Evolutionary conservation across 2,797 vertebrate genomes (phyloP), one percentile per base, ranked within the genome.

Genomic region (Notolepis coatsorum): DNA sequence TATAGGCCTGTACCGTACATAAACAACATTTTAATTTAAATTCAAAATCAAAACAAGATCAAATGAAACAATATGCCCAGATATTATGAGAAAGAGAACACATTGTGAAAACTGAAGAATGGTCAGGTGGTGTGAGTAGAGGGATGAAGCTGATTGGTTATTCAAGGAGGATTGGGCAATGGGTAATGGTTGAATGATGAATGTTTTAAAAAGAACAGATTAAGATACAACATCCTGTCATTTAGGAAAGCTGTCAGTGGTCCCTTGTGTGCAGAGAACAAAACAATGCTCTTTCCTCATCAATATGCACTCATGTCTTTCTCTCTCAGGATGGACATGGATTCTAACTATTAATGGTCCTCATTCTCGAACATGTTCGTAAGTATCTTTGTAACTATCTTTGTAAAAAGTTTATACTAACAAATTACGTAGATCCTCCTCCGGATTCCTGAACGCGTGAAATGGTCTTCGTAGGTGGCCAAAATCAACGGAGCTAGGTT

Each of bases 141-240:
- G 49, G 28, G 39, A 61, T 68, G 61, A 70, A 31, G 9, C 62
- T 37, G 42, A 59, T 21, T 56, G 41, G 62, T 79, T 71, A 71
- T 23, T 54, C 43, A 46, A 71, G 58, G 78, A 68, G 5, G 27
- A 61, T 24, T 37, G 39, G 35, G 39, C 48, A 53, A 68, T 65
- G 21, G 48, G 53, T 67, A 25, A 66, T 42, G 68, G 61, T 47
- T 43, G 42, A 49, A 61, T 18, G 59, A 80, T 71, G 51, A 58
- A 77, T 37, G 41, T 68, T 53, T 28, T 60, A 7, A 80, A 55
- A 17, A 50, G 47, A 59, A 54, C 20, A 48, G 38, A 46, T 56
- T 13, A 43, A 17, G 57, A 67, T 35, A 73, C 20, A 27, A 58
- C 12, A 30, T 39, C 12, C 33, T 38, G 59, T 45, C 31, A 58